Conservation (phyloP, 2,113 vertebrate genomes). For the Lynx canadensis region DNA sequence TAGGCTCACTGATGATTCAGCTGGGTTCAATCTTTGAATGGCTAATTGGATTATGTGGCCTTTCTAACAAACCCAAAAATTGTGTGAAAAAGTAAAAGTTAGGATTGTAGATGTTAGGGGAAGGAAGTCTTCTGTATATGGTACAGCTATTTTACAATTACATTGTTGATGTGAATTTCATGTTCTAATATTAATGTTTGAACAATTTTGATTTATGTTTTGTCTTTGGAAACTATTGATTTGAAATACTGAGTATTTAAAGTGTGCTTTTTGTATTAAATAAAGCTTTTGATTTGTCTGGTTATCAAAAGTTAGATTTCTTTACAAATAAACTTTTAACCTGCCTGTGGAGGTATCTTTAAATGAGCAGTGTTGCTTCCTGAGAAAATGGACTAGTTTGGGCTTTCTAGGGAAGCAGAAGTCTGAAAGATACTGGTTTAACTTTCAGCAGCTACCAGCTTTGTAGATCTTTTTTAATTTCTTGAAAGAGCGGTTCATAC, state of each 20-base stretch:
- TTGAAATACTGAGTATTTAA: slow-evolving; percentile 15
- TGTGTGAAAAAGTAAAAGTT: neutral
- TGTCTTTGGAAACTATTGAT: slow-evolving; percentile 36
- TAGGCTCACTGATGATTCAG: neutral
- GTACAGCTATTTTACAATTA: neutral
- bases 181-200: neutral
- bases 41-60: neutral
- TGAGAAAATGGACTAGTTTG: slow-evolving; percentile 31
- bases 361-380: slow-evolving; percentile 16
- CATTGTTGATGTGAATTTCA: neutral
- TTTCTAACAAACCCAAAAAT: neutral
- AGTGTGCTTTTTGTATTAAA: neutral
- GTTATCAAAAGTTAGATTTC: neutral
- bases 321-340: slow-evolving; percentile 23
- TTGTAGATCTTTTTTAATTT: neutral
- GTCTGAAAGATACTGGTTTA: neutral
- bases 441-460: neutral
- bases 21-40: neutral
- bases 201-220: neutral
- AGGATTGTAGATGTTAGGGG: slow-evolving; percentile 5
- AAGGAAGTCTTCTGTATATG: neutral
- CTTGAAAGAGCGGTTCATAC: slow-evolving; percentile 42
- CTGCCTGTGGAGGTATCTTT: neutral
- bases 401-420: neutral
- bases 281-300: neutral